phyloP scores from a whole-genome alignment of 2,113 vertebrate species.

The Halcyon senegalensis region DNA sequence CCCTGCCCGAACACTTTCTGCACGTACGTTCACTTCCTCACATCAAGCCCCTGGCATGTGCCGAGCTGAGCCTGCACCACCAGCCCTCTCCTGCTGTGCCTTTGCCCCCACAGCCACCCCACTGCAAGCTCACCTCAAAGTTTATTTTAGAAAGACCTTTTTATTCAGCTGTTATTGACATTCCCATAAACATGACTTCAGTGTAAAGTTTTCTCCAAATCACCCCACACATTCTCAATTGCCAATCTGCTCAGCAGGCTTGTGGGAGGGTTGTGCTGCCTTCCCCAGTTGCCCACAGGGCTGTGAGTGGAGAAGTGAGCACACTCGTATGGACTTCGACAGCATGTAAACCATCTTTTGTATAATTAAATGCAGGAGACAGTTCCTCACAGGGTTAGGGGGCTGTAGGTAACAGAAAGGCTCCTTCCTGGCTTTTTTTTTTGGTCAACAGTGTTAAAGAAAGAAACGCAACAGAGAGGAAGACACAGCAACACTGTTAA shows the following conservation, averaged over 20 bases:
- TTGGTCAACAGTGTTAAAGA: background rate
- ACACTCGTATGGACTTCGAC: background rate
- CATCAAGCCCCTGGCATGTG: background rate
- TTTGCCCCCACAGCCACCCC: background rate
- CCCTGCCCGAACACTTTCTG: background rate
- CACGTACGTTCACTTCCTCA: rapidly evolving
- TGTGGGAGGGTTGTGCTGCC: background rate
- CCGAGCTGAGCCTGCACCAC: no score
- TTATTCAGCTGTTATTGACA: conserved; percentile 24
- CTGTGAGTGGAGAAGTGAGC: background rate
- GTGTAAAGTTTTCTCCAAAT: background rate
- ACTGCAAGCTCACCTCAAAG: background rate
- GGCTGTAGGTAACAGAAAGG: background rate
- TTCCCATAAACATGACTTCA: background rate
- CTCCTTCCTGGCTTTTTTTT: background rate
- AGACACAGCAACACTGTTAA: background rate
- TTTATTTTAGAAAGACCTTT: conserved; percentile 33
- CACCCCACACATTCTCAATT: background rate
- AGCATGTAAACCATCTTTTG: background rate
- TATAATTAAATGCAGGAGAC: background rate
- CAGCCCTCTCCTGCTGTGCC: background rate
- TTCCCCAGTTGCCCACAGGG: background rate
- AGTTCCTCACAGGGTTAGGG: background rate
- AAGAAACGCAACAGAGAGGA: background rate
- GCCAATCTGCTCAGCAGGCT: background rate